Base-by-base conservation (phyloP, 2,888 invertebrate species). In the Calliopum simillimum region DNA sequence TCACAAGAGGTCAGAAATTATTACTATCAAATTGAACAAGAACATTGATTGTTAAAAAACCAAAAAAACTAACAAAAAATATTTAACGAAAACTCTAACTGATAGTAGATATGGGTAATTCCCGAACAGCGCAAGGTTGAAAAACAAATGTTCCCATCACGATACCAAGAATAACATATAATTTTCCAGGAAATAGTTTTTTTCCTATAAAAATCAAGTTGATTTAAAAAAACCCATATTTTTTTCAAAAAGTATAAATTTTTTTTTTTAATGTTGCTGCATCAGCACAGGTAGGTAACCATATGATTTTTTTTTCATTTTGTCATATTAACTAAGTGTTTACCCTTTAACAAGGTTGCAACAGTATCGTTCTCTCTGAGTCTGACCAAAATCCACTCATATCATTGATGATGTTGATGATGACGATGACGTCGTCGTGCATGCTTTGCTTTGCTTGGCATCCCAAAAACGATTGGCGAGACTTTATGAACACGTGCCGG, bases 401-500 rank as follows among this genome's bases (percentile, higher is more conserved):
- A 33, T 33, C 33, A 33, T 33, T 53, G 53, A 53, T 23, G 23
- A 53, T 21, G 53, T 14, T 53, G 53, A 53, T 53, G 53, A 23
- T 53, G 53, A 33, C 53, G 53, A 21, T 53, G 21, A 23, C 13
- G 23, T 19, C 8, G 49, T 49, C 49, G n/a, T n/a, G 16, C 49
- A 19, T 13, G 12, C 19, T 16, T 16, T 16, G 16, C 21, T 21
- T 53, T 64, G 55, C 43, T 62, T 53, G 43, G 21, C 51, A 11
- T 16, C 51, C 19, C 23, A 23, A 23, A n/a, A 53, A 55, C 56
- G 62, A 47, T 56, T 70, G 66, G 61, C 25, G 70, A 67, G 44
- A 23, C n/a, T 44, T 61, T 46, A 44, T 43, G 61, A 61, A 67
- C 67, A 67, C 67, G 67, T 67, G 67, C 67, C 67, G 58, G 25